Conservation (phyloP, 1,140 invertebrate species). For the Carposina sasakii region DNA sequence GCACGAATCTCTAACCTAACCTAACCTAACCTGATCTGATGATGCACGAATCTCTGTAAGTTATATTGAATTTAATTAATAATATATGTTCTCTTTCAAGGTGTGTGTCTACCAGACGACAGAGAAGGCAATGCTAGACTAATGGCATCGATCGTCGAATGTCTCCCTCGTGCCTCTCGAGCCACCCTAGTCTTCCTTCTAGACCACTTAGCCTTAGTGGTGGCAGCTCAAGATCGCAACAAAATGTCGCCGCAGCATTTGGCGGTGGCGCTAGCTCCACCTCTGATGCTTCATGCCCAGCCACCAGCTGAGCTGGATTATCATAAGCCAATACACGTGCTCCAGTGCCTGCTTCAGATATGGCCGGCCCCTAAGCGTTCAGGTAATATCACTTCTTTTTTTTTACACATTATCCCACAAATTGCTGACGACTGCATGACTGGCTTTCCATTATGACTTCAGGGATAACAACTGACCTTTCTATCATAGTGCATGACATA, state of each 20-base stretch:
- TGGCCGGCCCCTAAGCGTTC: conserved; percentile 87
- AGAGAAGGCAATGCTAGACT: conserved; percentile 97
- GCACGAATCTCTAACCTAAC: no score
- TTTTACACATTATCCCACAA: no score
- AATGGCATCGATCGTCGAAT: conserved; percentile 99
- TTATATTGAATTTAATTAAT: no score
- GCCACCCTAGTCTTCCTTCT: conserved; percentile 93
- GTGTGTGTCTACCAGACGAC: conserved; percentile 96
- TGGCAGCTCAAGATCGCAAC: conserved; percentile 91
- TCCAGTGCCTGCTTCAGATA: conserved; percentile 94
- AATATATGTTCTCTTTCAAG: conserved; percentile 77
- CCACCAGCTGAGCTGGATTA: conserved; percentile 83
- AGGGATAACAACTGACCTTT: no score
- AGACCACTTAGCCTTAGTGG: conserved; percentile 94
- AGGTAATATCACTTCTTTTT: conserved; percentile 76
- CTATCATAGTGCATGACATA: no score
- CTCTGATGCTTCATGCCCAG: conserved; percentile 89
- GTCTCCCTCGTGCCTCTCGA: conserved; percentile 95
- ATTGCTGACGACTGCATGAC: no score
- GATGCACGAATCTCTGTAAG: no score
- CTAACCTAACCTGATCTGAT: no score
- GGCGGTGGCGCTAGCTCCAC: conserved; percentile 94
- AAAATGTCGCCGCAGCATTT: conserved; percentile 97
- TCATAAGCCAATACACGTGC: conserved; percentile 92
- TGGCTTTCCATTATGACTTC: no score